Base-by-base conservation (phyloP, 2,888 invertebrate genomes). In the Nomada lathburiana region DNA sequence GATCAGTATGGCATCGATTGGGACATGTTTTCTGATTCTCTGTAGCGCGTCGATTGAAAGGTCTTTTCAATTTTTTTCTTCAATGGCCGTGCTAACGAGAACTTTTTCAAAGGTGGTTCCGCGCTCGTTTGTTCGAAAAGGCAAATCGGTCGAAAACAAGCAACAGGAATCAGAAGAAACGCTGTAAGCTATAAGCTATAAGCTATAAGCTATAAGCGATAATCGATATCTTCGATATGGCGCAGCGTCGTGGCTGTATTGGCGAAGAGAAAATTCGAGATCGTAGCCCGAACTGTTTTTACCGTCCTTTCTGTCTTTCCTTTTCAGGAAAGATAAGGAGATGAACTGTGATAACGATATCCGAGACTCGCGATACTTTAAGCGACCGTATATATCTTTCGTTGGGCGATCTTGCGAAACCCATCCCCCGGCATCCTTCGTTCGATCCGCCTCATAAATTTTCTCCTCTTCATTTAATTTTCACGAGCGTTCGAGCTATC, bases 311-410 rank as follows among this genome's bases (percentile, higher is more conserved):
- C 55, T 63, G 55, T 52, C 64, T 59, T 60, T 20, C 71, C 29
- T 29, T 23, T 52, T 47, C 42, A 13, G 47, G 42, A 50, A 10
- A 81, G 80, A 86, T 73, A 83, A 76, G 80, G 20, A 80, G 78
- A 79, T 72, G 74, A 64, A 67, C 77, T 52, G 69, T 55, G 85
- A 85, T 85, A 85, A 85, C 80, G 69, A 82, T 80, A 77, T 71
- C 74, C 74, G 29, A 23, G 52, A 57, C 67, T 74, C 59, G 52
- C 74, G 68, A 69, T 71, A 69, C 69, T 57, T 77, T 63, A 69
- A 80, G 57, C 72, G 65, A 82, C 65, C 69, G 79, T 71, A 72
- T 72, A 70, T 69, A 75, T 62, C 72, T 53, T 74, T 60, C 57
- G 63, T n/a, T 44, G 36, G 29, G n/a, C 60, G 57, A 50, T 26